These are phyloP conservation scores for Phyllopteryx taeniolatus DNA, from an alignment of 2,113 vertebrate genomes.

Conservation along the genomic window DNA sequence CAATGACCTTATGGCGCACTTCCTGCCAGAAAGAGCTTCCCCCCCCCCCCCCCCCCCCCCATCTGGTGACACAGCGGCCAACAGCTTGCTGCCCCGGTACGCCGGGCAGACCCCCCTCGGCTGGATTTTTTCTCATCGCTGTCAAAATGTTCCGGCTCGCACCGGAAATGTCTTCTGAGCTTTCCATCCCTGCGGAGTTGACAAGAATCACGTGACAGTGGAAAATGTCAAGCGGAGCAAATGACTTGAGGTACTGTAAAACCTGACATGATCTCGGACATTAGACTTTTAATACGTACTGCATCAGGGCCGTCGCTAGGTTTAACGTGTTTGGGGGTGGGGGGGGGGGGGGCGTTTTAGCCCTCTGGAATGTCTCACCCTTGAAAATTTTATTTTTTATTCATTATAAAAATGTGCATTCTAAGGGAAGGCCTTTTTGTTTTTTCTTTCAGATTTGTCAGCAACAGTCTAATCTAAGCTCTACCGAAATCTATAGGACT, in stretches of 20 bases:
- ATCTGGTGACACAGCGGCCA: constrained; percentile 44
- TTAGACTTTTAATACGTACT: not conserved
- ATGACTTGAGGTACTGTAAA: not conserved
- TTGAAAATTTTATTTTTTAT: too few species aligned
- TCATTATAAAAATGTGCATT: too few species aligned
- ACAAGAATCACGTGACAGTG: not conserved
- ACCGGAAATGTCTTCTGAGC: constrained; percentile 22
- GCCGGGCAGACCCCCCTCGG: constrained; percentile 25
- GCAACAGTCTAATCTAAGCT: too few species aligned
- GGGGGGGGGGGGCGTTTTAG: too few species aligned
- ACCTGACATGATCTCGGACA: not conserved
- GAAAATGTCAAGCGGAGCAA: not conserved
- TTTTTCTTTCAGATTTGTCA: too few species aligned
- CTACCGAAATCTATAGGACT: too few species aligned
- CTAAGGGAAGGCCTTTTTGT: too few species aligned
- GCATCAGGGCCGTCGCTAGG: too few species aligned
- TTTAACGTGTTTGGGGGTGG: too few species aligned
- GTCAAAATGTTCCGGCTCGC: not conserved
- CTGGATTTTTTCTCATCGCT: constrained; percentile 14
- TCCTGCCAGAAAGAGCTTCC: constrained; percentile 50
- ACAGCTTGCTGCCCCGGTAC: constrained; percentile 34
- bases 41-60: constrained; percentile 27
- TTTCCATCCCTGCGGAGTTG: constrained; percentile 30
- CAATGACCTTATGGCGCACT: constrained; percentile 33
- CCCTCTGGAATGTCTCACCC: too few species aligned